Conservation (phyloP, 2,113 vertebrate genomes). For the Motacilla alba region DNA sequence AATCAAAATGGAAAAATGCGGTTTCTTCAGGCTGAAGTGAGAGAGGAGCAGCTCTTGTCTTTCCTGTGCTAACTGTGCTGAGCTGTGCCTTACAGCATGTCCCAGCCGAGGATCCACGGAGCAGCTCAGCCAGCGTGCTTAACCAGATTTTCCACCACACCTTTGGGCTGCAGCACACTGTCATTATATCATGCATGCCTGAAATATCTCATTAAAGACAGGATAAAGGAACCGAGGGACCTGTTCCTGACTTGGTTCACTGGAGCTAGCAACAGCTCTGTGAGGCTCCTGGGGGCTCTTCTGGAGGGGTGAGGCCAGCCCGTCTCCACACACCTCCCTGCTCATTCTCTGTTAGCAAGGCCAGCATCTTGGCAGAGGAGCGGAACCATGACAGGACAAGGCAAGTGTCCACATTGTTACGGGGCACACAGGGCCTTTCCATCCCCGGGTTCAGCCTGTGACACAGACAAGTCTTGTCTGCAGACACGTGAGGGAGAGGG, state of each 20-base stretch:
- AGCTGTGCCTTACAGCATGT: background rate
- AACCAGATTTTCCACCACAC: slow-evolving; percentile 21
- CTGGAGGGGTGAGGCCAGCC: background rate
- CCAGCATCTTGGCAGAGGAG: background rate
- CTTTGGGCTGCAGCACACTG: background rate
- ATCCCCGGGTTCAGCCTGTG: background rate
- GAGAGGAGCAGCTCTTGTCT: background rate
- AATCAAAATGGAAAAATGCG: background rate
- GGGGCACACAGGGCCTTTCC: background rate
- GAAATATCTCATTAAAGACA: background rate
- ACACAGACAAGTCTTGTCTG: background rate
- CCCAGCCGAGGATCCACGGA: background rate
- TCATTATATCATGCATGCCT: background rate
- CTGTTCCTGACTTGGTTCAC: background rate
- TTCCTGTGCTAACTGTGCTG: background rate
- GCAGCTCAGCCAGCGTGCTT: background rate
- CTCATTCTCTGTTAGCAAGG: background rate
- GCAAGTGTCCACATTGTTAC: rapidly evolving
- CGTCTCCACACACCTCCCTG: background rate
- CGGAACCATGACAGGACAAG: background rate
- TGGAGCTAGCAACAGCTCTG: background rate
- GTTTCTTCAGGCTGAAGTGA: background rate
- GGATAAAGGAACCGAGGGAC: background rate
- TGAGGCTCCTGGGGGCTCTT: background rate
- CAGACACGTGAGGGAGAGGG: rapidly evolving